Conservation (phyloP, 2,113 vertebrate genomes). For the Mustela lutreola region DNA sequence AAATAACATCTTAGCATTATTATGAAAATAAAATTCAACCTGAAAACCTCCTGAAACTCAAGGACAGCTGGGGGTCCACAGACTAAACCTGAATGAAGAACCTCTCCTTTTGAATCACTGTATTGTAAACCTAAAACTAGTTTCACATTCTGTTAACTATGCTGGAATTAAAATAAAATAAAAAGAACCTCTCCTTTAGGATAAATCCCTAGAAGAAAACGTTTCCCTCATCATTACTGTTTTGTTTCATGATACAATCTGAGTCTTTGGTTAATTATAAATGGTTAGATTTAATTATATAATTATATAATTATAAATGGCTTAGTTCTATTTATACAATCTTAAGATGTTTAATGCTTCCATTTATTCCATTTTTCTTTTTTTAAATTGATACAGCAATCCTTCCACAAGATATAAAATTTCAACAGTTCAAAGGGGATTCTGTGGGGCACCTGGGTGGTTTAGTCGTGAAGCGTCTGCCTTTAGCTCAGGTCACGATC, state of each 20-base stretch:
- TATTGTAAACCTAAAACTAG: not conserved
- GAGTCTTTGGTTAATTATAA: not conserved
- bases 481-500: not conserved
- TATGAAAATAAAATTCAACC: not conserved
- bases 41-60: not conserved
- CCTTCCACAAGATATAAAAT: not conserved
- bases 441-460: not conserved
- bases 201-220: not conserved
- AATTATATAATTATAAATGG: not conserved
- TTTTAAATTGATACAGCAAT: not conserved
- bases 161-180: not conserved
- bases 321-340: not conserved
- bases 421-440: not conserved
- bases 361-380: not conserved
- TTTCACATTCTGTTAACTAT: not conserved
- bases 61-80: not conserved
- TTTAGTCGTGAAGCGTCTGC: not conserved
- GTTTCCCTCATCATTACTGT: not conserved
- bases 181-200: not conserved
- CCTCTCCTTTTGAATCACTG: not conserved
- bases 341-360: conserved; percentile 45
- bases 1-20: not conserved
- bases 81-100: not conserved
- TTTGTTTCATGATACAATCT: not conserved
- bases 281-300: not conserved